Base-by-base conservation (phyloP, 2,113 vertebrate species). In the Miniopterus natalensis region DNA sequence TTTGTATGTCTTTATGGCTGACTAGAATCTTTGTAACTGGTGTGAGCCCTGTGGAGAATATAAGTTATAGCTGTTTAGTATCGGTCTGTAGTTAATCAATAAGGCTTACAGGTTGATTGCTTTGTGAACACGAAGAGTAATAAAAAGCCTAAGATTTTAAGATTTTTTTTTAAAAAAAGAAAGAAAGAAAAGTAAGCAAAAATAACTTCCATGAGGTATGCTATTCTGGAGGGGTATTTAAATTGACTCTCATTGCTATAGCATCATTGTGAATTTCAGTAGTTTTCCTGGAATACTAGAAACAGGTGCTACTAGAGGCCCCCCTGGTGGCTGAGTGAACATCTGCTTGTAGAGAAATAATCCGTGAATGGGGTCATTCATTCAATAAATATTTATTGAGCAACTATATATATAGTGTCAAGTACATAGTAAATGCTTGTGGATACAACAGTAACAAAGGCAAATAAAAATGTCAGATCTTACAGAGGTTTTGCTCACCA, bases 61-160 rank as follows among this genome's bases (percentile, higher is more conserved):
- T 45, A 88, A 83, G 3, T 21, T 88, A 78, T 63, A 36, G 27
- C 47, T 95, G 93, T 29, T 61, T 77, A 83, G 78, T 63, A 57
- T 29, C 49, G 8, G n/a, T 61, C 23, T 70, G 14, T 27, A 47
- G 51, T 70, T 92, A 65, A 78, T 10, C 8, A 90, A 40, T 74
- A 63, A 78, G 61, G 18, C 51, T 70, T 73, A 87, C 4, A 94
- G 51, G 12, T 23, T 94, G 47, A 59, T 15, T 92, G 71, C 68
- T 92, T 78, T 96, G 74, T 92, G 84, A 80, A 74, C 47, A 89
- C 15, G 42, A 84, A 86, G 29, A 88, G 8, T 71, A 92, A 88
- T 23, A 87, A 96, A 80, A 88, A 86, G 61, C 20, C 61, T 40
- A 73, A 77, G 8, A 88, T 84, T 81, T 74, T n/a, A 93, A 93